phyloP scores from a whole-genome alignment of 2,888 invertebrate species.

The Halictus ligatus region DNA sequence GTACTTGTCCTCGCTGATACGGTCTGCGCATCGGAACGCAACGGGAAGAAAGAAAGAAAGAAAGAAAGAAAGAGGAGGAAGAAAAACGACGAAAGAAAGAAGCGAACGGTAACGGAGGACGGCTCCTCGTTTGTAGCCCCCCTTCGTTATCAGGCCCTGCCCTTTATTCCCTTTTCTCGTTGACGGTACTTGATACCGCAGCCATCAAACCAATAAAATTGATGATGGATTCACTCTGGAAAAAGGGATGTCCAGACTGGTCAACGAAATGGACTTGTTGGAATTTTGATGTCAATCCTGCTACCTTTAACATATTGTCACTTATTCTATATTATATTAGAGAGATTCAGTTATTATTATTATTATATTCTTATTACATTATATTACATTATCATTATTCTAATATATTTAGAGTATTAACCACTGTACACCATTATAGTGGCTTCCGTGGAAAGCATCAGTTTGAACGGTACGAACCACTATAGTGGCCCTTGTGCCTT shows the following conservation, averaged over 20 bases:
- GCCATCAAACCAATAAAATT: background rate
- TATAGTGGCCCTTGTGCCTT: no score
- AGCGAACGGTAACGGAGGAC: conserved; percentile 33
- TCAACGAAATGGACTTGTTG: background rate
- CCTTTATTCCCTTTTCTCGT: conserved; percentile 44
- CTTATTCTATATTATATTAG: no score
- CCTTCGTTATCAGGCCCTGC: conserved; percentile 61
- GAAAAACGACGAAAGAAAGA: conserved; percentile 10
- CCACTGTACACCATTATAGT: no score
- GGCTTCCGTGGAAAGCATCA: no score
- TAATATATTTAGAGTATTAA: no score
- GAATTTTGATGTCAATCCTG: background rate
- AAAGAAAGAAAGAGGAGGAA: background rate
- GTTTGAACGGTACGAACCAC: no score
- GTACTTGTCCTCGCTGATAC: conserved; percentile 41
- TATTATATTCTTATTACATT: no score
- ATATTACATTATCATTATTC: no score
- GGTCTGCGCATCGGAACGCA: conserved; percentile 41
- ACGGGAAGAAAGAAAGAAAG: conserved; percentile 3
- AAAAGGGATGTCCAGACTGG: background rate
- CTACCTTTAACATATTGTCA: no score
- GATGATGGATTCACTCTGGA: background rate
- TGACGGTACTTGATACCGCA: conserved; percentile 43
- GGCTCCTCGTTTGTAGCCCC: conserved; percentile 48
- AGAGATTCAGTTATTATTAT: no score